A percentile compares a stretch with the other conserved stretches of the same genome.
Evolutionary conservation across 2,797 vertebrate genomes (phyloP).

Genomic region (Loris lydekkerianus): DNA sequence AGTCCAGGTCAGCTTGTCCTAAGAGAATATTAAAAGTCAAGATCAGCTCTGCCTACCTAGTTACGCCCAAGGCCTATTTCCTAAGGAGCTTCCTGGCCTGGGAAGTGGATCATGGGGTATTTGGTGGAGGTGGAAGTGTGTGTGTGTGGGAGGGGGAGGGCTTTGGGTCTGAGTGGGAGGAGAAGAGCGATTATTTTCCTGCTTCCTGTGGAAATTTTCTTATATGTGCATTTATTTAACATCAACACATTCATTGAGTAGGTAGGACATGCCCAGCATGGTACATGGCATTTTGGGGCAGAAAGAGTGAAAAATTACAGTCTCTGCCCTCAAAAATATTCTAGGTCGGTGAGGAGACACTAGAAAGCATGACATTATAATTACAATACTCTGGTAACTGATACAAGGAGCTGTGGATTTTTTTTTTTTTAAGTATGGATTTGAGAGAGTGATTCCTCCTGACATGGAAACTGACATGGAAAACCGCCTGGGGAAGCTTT

Average conservation of each 20-base stretch:
- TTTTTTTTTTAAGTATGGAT: not conserved
- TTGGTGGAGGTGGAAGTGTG: not conserved
- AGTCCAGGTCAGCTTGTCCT: not conserved
- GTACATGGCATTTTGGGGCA: not conserved
- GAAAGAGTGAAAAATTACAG: not conserved
- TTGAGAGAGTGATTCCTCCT: not conserved
- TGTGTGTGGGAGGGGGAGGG: not conserved
- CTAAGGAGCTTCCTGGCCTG: not conserved
- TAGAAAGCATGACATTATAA: not conserved
- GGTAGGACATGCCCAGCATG: not conserved
- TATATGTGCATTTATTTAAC: not conserved
- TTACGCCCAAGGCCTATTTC: not conserved
- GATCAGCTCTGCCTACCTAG: not conserved
- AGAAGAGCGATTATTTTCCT: not conserved
- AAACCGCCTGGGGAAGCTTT: not conserved
- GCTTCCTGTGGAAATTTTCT: not conserved
- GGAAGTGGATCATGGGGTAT: not conserved
- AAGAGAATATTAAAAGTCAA: not conserved
- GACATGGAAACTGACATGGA: not conserved
- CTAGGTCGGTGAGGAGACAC: not conserved
- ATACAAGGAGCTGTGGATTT: not conserved
- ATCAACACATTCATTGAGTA: not conserved
- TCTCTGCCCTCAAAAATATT: not conserved
- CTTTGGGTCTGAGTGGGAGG: not conserved
- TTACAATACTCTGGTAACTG: not conserved